These are phyloP conservation scores for Malthinus seriepunctatus DNA, from an alignment of 2,888 invertebrate species.

Conservation along the genomic window DNA sequence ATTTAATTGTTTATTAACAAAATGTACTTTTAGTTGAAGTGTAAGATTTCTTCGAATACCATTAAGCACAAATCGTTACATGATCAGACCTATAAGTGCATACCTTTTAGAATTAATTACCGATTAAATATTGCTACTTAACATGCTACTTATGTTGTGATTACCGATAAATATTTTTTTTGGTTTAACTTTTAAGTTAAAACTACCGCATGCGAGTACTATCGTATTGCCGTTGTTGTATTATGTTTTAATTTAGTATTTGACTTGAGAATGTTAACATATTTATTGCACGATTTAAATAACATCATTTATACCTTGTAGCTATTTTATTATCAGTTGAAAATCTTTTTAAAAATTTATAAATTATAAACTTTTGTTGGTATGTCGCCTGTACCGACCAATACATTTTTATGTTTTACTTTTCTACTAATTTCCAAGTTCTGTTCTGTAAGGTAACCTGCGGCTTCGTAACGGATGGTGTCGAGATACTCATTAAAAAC, in stretches of 20 bases:
- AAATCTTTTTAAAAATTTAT: too few species aligned
- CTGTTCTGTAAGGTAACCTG: too few species aligned
- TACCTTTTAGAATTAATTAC: slow-evolving; percentile 41
- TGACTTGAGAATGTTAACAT: slow-evolving; percentile 18
- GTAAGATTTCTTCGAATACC: slow-evolving; percentile 27
- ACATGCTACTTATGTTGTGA: slow-evolving; percentile 45
- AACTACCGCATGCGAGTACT: slow-evolving; percentile 34
- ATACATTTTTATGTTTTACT: too few species aligned
- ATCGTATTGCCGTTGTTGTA: slow-evolving; percentile 24
- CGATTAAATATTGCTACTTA: slow-evolving; percentile 45
- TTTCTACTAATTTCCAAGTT: too few species aligned
- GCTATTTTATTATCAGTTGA: slow-evolving; percentile 2
- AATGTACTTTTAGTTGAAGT: slow-evolving; percentile 14
- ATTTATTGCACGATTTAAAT: slow-evolving; percentile 22
- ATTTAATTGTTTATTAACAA: neutral
- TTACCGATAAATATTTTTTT: slow-evolving; percentile 43
- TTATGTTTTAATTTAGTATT: slow-evolving; percentile 35
- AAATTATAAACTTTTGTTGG: too few species aligned
- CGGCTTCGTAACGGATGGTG: too few species aligned
- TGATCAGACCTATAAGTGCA: slow-evolving; percentile 36
- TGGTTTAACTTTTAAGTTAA: slow-evolving; percentile 10
- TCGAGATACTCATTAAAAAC: too few species aligned
- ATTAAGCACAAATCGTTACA: slow-evolving; percentile 36
- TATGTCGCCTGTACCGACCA: too few species aligned
- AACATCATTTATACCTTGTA: slow-evolving; percentile 5